Percentiles rank a stretch among this genome's conserved stretches.
These are phyloP conservation scores for Cardiocondyla obscurior DNA, from an alignment of 1,140 invertebrate species.

Conservation along the genomic window DNA sequence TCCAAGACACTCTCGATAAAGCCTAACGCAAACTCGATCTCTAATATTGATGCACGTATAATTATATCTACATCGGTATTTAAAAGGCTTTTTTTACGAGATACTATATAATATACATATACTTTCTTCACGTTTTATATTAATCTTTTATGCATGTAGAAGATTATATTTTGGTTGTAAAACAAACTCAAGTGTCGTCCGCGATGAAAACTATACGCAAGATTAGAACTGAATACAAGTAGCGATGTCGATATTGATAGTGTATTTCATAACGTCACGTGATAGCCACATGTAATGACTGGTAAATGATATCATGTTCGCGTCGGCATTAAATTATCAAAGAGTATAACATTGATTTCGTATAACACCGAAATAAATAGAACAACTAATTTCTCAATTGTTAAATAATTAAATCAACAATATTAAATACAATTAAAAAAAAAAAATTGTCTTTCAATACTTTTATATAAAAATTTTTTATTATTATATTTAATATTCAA, in stretches of 20 bases:
- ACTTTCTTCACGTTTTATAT: background rate
- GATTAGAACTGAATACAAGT: background rate
- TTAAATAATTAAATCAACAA: too few species aligned
- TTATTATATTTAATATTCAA: background rate
- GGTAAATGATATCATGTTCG: background rate
- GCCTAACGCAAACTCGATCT: background rate
- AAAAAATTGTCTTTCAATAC: background rate
- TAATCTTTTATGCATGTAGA: background rate
- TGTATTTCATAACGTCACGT: slow-evolving; percentile 5
- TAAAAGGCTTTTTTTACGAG: background rate
- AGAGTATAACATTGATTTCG: background rate
- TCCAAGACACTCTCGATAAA: background rate
- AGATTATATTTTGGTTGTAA: background rate
- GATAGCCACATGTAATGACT: background rate
- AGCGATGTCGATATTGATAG: background rate
- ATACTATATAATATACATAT: background rate
- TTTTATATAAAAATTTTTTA: background rate
- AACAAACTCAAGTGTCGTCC: background rate
- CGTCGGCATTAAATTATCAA: background rate
- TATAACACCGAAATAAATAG: background rate
- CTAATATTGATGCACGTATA: background rate
- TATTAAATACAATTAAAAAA: too few species aligned
- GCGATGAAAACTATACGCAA: background rate
- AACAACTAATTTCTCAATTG: background rate
- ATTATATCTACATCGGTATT: background rate